Conservation (phyloP, 2,888 invertebrate genomes). For the Stratiomys singularior region DNA sequence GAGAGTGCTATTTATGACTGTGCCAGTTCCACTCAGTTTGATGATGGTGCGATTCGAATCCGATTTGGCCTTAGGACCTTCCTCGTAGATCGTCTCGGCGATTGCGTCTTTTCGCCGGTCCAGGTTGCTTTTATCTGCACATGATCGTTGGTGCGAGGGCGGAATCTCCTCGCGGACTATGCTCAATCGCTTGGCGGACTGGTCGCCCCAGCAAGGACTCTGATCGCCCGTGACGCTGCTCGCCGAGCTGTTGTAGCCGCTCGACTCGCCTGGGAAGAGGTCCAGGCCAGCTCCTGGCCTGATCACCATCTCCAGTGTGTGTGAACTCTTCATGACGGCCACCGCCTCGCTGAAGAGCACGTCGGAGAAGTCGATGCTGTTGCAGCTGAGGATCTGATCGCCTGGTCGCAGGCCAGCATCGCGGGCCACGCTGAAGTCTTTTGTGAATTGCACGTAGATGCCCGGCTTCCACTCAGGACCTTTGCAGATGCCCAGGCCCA, state of each 20-base stretch:
- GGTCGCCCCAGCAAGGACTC: slow-evolving; percentile 74
- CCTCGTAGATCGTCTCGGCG: slow-evolving; percentile 59
- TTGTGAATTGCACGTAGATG: slow-evolving; percentile 89
- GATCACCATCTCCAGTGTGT: slow-evolving; percentile 79
- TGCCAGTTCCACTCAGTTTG: slow-evolving; percentile 77
- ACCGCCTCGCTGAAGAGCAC: slow-evolving; percentile 87
- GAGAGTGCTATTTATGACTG: slow-evolving; percentile 74
- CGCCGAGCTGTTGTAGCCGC: slow-evolving; percentile 86
- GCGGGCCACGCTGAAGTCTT: slow-evolving; percentile 87
- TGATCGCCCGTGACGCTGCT: slow-evolving; percentile 82
- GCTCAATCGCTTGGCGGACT: slow-evolving; percentile 72
- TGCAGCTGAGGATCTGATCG: slow-evolving; percentile 91
- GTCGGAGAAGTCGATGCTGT: slow-evolving; percentile 81
- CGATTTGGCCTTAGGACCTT: slow-evolving; percentile 64
- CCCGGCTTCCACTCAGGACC: slow-evolving; percentile 89
- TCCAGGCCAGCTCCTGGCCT: slow-evolving; percentile 83
- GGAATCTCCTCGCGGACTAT: slow-evolving; percentile 75
- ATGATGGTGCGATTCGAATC: slow-evolving; percentile 76
- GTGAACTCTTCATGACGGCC: slow-evolving; percentile 80
- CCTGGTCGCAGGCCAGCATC: slow-evolving; percentile 89
- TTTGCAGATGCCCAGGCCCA: slow-evolving; percentile 88
- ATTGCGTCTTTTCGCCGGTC: slow-evolving; percentile 60
- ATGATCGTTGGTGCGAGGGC: background rate
- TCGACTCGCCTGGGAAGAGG: slow-evolving; percentile 83
- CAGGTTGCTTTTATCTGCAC: slow-evolving; percentile 37